These are phyloP conservation scores for Caiman crocodilus DNA, from an alignment of 2,797 vertebrate species.

Conservation along the genomic window DNA sequence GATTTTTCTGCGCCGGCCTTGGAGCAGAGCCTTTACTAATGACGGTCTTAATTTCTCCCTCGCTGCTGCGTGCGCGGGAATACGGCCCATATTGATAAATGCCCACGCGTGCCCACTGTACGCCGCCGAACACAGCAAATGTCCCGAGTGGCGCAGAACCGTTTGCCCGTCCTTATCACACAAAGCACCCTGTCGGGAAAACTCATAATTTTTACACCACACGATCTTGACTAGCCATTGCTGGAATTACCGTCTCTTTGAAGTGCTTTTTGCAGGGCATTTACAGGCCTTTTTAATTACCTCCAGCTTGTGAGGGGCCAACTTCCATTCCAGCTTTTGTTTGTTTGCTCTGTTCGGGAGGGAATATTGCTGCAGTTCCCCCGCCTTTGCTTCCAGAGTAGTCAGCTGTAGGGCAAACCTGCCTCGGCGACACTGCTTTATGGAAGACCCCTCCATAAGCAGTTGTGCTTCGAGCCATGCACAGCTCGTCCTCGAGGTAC, in stretches of 20 bases:
- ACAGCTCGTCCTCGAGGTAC: background rate
- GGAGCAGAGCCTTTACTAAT: background rate
- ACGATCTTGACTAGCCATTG: conserved; percentile 71
- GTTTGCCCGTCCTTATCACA: conserved; percentile 78
- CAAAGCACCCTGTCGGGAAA: conserved; percentile 81
- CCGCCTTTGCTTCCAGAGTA: conserved; percentile 14
- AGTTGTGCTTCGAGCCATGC: background rate
- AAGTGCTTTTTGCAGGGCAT: conserved; percentile 85
- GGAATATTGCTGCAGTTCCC: conserved; percentile 40
- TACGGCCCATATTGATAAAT: conserved; percentile 14
- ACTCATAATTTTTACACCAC: conserved; percentile 85
- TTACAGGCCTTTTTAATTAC: conserved; percentile 90
- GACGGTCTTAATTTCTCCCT: background rate
- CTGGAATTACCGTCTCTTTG: conserved; percentile 83
- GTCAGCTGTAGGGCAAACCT: background rate
- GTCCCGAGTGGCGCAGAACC: conserved; percentile 27
- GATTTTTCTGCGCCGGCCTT: background rate
- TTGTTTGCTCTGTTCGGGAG: conserved; percentile 76
- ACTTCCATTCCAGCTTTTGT: conserved; percentile 81
- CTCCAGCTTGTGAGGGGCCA: conserved; percentile 85
- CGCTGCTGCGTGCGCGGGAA: background rate
- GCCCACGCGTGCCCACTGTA: background rate
- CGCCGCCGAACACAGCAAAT: conserved; percentile 40
- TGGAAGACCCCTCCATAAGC: fast-evolving
- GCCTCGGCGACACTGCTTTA: fast-evolving